A percentile compares a stretch with the other conserved stretches of the same genome.
Conservation (phyloP, 30 jellyfish, hydroid and myxozoan genomes). For the Morbakka virulenta region DNA sequence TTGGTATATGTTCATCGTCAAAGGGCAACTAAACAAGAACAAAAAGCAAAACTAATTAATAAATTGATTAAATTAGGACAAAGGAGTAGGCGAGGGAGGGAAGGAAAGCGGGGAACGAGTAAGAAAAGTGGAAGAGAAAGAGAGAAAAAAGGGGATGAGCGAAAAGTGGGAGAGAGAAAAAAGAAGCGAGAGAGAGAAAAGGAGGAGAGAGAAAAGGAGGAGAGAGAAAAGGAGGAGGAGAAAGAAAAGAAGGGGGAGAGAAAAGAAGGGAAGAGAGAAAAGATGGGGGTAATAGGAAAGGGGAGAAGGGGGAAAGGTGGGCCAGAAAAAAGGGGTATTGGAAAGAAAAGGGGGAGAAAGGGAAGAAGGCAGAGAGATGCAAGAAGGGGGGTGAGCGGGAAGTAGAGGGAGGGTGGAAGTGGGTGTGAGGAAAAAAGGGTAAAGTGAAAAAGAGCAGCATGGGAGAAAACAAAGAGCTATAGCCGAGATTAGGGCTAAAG, state of each 20-base stretch:
- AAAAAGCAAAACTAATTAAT: background rate
- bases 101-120: background rate
- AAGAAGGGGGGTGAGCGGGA: no score
- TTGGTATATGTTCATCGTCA: conserved; percentile 99
- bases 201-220: background rate
- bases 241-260: background rate
- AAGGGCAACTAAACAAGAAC: conserved; percentile 76
- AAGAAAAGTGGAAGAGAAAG: background rate
- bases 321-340: background rate
- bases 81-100: background rate
- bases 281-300: background rate
- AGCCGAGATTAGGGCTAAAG: no score
- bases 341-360: background rate
- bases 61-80: background rate
- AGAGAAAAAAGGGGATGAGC: background rate
- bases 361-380: background rate
- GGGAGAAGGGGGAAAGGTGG: background rate
- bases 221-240: background rate
- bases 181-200: background rate
- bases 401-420: no score
- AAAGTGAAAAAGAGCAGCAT: no score
- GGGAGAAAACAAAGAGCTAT: no score
- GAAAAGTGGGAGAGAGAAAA: background rate
- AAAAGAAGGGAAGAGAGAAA: background rate
- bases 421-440: no score